Evolutionary conservation across 2,797 vertebrate genomes (phyloP).

Genomic region (Sebastes reedi): DNA sequence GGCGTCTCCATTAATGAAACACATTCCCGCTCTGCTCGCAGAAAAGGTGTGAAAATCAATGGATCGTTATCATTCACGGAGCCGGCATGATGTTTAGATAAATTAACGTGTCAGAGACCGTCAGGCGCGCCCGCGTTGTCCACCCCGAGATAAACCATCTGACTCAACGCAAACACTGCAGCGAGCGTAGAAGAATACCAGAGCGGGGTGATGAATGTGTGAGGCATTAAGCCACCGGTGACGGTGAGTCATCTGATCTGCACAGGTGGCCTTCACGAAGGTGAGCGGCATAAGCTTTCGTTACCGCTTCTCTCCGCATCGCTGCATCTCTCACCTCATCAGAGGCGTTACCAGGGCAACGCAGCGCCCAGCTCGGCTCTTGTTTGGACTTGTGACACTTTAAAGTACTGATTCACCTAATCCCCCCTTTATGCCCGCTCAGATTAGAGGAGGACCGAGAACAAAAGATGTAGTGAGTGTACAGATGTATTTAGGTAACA

Average conservation of each 20-base stretch:
- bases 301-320: not conserved
- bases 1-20: not conserved
- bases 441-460: not conserved
- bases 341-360: not conserved
- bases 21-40: not conserved
- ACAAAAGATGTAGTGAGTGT: not conserved
- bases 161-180: not conserved
- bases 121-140: not conserved
- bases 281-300: not conserved
- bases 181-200: not conserved
- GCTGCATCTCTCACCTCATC: not conserved
- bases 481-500: not conserved
- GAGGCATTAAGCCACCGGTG: not conserved
- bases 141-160: not conserved
- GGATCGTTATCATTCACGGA: too few species aligned
- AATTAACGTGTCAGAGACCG: not conserved
- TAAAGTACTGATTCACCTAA: not conserved
- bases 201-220: not conserved
- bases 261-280: not conserved
- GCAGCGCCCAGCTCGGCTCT: not conserved
- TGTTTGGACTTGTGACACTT: slow-evolving; percentile 20
- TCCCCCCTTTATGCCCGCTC: not conserved
- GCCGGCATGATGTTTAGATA: not conserved
- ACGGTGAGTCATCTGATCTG: not conserved
- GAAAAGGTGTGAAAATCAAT: not conserved